Percentiles rank a stretch among this genome's conserved stretches.
Evolutionary conservation across 1,140 invertebrate genomes (phyloP).

Genomic region (Sinonovacula constricta): DNA sequence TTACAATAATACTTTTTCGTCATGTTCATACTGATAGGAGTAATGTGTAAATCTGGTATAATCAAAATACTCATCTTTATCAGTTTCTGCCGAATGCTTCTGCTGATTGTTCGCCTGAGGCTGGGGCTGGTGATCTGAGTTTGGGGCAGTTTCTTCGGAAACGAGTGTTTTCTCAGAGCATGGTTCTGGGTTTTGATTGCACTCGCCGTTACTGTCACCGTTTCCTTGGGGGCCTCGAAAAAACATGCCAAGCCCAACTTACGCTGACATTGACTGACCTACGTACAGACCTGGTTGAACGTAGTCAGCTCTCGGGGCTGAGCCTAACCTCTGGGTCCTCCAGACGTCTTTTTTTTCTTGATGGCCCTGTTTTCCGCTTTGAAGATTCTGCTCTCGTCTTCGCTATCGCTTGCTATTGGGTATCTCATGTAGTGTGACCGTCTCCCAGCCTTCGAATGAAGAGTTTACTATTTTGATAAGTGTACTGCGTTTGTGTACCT

Average conservation of each 20-base stretch:
- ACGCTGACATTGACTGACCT: neutral
- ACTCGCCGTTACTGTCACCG: neutral
- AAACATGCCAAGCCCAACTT: neutral
- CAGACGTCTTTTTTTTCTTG: neutral
- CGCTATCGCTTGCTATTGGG: slow-evolving; percentile 29
- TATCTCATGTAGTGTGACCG: slow-evolving; percentile 12
- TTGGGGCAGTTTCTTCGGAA: slow-evolving; percentile 7
- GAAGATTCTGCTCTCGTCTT: slow-evolving; percentile 23
- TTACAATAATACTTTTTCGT: neutral
- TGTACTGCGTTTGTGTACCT: slow-evolving; percentile 25
- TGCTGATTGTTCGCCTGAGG: neutral
- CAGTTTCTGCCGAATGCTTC: neutral
- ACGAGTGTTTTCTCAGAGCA: slow-evolving; percentile 5
- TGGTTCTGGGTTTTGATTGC: neutral
- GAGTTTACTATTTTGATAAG: slow-evolving; percentile 35
- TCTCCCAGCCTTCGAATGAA: slow-evolving; percentile 21
- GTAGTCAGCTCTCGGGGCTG: neutral
- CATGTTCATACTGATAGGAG: neutral
- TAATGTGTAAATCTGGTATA: neutral
- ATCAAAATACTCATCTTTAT: slow-evolving; percentile 1
- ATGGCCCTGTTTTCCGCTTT: slow-evolving; percentile 19
- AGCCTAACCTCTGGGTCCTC: neutral
- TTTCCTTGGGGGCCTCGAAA: neutral
- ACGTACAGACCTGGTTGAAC: neutral
- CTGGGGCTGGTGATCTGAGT: neutral